Evolutionary conservation across 1,140 invertebrate species (phyloP).

Genomic region (Scaptomyza graminum): DNA sequence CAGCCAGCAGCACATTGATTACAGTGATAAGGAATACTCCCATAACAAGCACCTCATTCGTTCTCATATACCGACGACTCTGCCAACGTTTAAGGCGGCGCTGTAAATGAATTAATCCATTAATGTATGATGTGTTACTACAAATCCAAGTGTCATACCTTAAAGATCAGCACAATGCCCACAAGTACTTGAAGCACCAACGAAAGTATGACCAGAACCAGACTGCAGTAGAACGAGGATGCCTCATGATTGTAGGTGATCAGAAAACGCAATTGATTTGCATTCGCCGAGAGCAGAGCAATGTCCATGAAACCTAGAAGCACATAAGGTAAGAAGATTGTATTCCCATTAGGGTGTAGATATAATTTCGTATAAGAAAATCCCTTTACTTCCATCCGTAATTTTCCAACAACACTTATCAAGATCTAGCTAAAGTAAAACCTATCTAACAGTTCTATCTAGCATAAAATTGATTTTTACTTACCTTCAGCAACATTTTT

Average conservation of each 20-base stretch:
- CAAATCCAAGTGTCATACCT: conserved; percentile 76
- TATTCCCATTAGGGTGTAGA: neutral
- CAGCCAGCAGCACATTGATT: conserved; percentile 88
- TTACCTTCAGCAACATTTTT: conserved; percentile 74
- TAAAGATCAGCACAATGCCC: conserved; percentile 87
- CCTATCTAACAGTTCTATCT: no score
- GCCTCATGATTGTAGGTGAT: conserved; percentile 86
- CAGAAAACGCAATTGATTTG: conserved; percentile 90
- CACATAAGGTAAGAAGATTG: neutral
- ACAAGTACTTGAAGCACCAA: conserved; percentile 87
- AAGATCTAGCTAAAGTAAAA: no score
- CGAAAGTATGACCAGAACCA: conserved; percentile 86
- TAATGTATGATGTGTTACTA: neutral
- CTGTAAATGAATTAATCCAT: conserved; percentile 31
- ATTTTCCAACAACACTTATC: neutral
- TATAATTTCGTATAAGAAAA: no score
- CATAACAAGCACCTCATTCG: conserved; percentile 87
- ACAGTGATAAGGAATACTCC: conserved; percentile 88
- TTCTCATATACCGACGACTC: conserved; percentile 74
- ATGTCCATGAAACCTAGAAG: conserved; percentile 88
- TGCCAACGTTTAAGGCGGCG: conserved; percentile 56
- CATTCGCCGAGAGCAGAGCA: conserved; percentile 89
- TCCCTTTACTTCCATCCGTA: neutral
- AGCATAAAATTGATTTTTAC: neutral
- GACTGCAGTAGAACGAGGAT: conserved; percentile 85